phyloP scores from a whole-genome alignment of 2,797 vertebrate species.

The Arremon brunneinucha region DNA sequence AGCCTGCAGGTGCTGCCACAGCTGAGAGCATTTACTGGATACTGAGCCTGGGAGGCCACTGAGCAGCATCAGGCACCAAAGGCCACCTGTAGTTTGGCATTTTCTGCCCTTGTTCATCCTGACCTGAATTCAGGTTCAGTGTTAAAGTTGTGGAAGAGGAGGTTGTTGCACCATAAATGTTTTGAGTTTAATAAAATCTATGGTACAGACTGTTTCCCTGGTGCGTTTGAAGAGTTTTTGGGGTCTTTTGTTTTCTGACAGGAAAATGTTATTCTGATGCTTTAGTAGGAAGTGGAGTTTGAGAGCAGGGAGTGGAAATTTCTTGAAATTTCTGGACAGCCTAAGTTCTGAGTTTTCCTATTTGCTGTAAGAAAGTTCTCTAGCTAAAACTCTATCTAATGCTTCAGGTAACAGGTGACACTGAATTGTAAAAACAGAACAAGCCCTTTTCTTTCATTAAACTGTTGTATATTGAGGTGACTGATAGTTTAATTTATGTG shows the following conservation, averaged over 20 bases:
- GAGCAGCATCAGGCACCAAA: neutral
- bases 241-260: neutral
- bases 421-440: conserved; percentile 26
- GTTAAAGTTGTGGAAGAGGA: neutral
- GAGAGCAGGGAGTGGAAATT: neutral
- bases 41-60: fast-evolving
- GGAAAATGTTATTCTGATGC: neutral
- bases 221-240: neutral
- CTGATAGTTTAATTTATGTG: conserved; percentile 48
- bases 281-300: conserved; percentile 15
- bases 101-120: neutral
- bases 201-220: neutral
- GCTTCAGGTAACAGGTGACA: conserved; percentile 14
- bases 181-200: neutral
- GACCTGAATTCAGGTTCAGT: neutral
- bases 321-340: neutral
- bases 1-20: neutral
- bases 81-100: neutral
- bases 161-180: neutral
- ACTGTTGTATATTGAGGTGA: conserved; percentile 21
- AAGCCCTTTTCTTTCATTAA: neutral
- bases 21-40: neutral
- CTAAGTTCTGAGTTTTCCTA: neutral
- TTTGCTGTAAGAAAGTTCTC: neutral
- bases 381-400: neutral